Conservation (phyloP, 2,888 invertebrate species). For the Cataglyphis rosenhaueri region DNA sequence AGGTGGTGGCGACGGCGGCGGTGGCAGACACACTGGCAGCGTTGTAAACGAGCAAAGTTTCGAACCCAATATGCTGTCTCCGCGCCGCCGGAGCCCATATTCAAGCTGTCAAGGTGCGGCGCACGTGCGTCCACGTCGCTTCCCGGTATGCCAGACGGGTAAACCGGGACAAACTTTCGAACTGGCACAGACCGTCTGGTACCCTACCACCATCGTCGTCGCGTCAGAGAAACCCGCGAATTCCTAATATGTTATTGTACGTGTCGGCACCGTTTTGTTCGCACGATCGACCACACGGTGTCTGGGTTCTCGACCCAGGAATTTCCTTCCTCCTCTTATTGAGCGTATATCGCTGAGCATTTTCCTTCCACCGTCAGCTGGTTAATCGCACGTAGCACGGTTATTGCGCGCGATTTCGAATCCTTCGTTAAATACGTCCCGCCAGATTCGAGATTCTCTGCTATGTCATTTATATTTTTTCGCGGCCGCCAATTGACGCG, state of each 20-base stretch:
- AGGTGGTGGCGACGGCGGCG: conserved; percentile 37
- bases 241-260: conserved; percentile 74
- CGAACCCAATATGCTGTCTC: conserved; percentile 78
- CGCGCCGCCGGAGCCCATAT: conserved; percentile 73
- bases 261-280: conserved; percentile 70
- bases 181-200: conserved; percentile 84
- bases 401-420: neutral
- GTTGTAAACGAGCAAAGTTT: conserved; percentile 79
- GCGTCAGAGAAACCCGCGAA: conserved; percentile 64
- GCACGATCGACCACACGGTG: conserved; percentile 55
- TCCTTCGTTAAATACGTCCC: neutral
- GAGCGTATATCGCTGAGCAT: conserved; percentile 50
- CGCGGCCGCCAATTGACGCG: neutral
- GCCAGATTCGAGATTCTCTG: neutral
- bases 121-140: conserved; percentile 72
- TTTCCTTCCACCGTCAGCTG: neutral
- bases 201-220: conserved; percentile 70
- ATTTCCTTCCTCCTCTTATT: conserved; percentile 59
- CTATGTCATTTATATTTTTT: neutral
- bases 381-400: neutral
- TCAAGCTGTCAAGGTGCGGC: conserved; percentile 78
- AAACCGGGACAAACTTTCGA: conserved; percentile 84
- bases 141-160: conserved; percentile 77
- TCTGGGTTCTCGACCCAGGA: conserved; percentile 56
- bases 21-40: conserved; percentile 67